phyloP scores from a whole-genome alignment of 2,888 invertebrate species.

The Lasioglossum lativentre region DNA sequence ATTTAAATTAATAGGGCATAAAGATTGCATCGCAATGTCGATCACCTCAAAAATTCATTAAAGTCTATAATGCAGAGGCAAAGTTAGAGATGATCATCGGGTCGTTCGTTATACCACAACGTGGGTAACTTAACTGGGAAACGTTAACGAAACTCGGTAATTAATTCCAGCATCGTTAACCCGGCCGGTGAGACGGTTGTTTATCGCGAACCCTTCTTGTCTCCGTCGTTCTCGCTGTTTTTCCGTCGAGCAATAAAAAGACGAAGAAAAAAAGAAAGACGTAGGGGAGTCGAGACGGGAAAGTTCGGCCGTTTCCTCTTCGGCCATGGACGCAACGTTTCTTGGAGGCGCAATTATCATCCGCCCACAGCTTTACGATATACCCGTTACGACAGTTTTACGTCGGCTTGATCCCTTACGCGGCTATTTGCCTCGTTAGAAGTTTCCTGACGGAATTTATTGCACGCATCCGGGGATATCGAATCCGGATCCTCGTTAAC shows the following conservation, averaged over 20 bases:
- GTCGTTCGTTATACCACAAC: not conserved
- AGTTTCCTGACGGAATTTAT: conserved; percentile 30
- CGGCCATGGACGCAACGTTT: not conserved
- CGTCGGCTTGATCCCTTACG: conserved; percentile 26
- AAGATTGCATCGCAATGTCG: not conserved
- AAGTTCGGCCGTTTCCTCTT: conserved; percentile 16
- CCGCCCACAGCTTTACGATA: conserved; percentile 34
- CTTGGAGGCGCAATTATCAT: conserved; percentile 32
- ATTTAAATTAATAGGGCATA: not conserved
- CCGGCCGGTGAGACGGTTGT: not conserved
- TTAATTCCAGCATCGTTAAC: conserved; percentile 26
- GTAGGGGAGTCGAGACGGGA: not conserved
- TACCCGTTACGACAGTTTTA: conserved; percentile 30
- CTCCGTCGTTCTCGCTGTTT: not conserved
- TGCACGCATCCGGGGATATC: conserved; percentile 13
- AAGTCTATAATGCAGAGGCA: not conserved
- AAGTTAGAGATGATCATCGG: not conserved
- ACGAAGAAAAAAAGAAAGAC: not conserved
- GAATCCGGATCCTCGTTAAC: conserved; percentile 40
- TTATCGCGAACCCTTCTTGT: not conserved
- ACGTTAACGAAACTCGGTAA: not conserved
- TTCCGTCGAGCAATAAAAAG: not conserved
- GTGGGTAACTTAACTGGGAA: not conserved
- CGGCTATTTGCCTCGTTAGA: conserved; percentile 30
- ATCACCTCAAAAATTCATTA: not conserved